Percentiles rank a stretch among this genome's conserved stretches.
These are phyloP conservation scores for Pyrochroa serraticornis DNA, from an alignment of 2,888 invertebrate species.

Conservation along the genomic window DNA sequence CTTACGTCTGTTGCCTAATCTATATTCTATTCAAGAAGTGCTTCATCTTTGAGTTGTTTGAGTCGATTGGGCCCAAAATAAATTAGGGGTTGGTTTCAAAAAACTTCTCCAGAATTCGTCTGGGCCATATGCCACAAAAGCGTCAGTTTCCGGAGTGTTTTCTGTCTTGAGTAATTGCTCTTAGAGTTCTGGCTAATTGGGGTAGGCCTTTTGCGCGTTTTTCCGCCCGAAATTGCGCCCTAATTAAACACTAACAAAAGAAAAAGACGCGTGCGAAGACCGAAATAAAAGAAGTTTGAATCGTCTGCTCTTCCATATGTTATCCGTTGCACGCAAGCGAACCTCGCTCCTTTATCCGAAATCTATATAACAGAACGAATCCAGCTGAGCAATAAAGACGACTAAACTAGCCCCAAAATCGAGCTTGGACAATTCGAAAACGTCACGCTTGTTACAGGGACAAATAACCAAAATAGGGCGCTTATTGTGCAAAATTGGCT, in stretches of 20 bases:
- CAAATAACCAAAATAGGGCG: not conserved
- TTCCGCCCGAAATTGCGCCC: conserved; percentile 3
- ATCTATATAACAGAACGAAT: too few relatives aligned
- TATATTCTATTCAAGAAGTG: too few relatives aligned
- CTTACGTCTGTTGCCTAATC: too few relatives aligned
- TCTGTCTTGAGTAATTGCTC: too few relatives aligned
- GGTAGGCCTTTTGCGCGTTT: conserved; percentile 1
- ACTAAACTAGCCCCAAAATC: conserved; percentile 11
- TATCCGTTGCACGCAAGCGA: conserved; percentile 33
- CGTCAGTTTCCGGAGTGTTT: too few relatives aligned
- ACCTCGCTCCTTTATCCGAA: conserved; percentile 1
- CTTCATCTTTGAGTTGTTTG: too few relatives aligned
- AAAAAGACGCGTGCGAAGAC: conserved; percentile 28
- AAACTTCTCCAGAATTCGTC: too few relatives aligned
- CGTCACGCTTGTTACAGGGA: conserved; percentile 11
- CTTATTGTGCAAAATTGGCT: conserved; percentile 13
- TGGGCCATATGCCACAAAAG: too few relatives aligned
- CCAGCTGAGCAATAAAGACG: conserved; percentile 15
- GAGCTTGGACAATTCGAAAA: not conserved
- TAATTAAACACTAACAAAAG: conserved; percentile 27
- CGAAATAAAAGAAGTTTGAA: conserved; percentile 1
- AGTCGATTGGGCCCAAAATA: too few relatives aligned
- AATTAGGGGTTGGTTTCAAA: too few relatives aligned
- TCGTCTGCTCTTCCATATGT: conserved; percentile 29
- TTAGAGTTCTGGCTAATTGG: not conserved